Base-by-base conservation (phyloP, 2,113 vertebrate species). In the Actenoides lindsayi region DNA sequence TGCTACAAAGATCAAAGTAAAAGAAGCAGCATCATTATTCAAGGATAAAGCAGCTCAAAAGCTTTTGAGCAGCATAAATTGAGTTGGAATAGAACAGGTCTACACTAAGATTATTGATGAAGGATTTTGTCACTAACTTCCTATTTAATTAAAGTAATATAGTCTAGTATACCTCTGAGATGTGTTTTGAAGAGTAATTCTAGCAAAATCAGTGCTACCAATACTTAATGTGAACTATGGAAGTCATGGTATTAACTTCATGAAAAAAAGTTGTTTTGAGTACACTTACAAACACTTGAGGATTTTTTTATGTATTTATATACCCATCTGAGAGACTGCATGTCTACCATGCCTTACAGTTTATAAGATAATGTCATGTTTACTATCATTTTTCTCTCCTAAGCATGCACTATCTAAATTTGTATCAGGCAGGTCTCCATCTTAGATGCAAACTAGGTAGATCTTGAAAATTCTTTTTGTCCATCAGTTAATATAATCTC, bases 31-130 rank as follows among this genome's bases (percentile, higher is more conserved):
- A 83, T 20, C 65, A 64, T 96, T 96, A 88, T 90, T 96, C 76
- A 92, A 81, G 41, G 42, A 77, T 76, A 89, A 90, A 83, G 68
- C 67, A 70, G 12, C 71, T 90, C 3, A 0, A 71, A 96, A 96
- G 76, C 53, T 94, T 94, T 90, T 91, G 63, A 95, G 63, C 19
- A 59, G 46, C 78, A 86, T 88, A 94, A 93, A 92, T 77, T 77
- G 85, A 37, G 63, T 69, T 85, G 88, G n/a, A 96, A 93, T 78
- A 77, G 77, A 89, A 79, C 51, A 93, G 54, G 51, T 39, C 71
- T 81, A 74, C 63, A 39, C 63, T 64, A 81, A 94, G 78, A 83
- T 85, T 93, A 88, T 80, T 93, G 87, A 91, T 94, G 92, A 90
- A 88, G 71, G 90, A 67, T 81, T 94, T 94, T 95, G 54, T 70